Base-by-base conservation (phyloP, 2,888 invertebrate species). In the Crossocerus cetratus region DNA sequence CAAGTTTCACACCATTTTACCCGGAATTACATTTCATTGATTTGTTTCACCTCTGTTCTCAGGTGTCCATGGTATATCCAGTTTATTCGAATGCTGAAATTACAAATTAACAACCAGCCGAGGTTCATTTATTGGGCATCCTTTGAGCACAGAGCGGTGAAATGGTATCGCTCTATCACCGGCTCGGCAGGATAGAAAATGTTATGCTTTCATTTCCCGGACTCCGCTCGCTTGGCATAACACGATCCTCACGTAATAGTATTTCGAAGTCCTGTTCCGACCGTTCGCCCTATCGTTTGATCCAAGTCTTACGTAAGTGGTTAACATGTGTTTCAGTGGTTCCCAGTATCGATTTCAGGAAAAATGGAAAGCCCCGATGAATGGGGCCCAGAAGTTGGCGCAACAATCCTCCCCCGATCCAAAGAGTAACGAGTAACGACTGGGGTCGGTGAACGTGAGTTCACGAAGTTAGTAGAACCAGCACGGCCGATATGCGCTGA, bases 401-500 rank as follows among this genome's bases (percentile, higher is more conserved):
- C 43, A 43, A 13, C 43, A 43, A 43, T 43, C 43, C 43, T 43
- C 13, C n/a, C n/a, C n/a, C 5, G 32, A 32, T 32, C 32, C 16
- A 49, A 16, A 16, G 49, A 49, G 49, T 49, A n/a, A 8, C 23
- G 5, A 20, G n/a, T 57, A n/a, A 21, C n/a, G 14, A 3, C 13
- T 32, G 43, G 18, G 23, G 18, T 11, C 49, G 23, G 2, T 0
- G 56, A 13, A 21, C 14, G 16, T 8, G 71, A 54, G 45, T 58
- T 44, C 32, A 2, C 20, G 11, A 66, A 22, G 57, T 58, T 69
- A n/a, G 49, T 54, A 60, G 44, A 45, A 45, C 55, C 23, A 43
- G 5, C 21, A 60, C 32, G 18, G 45, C 20, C 32, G 14, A 58
- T 58, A 61, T 57, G 32, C 54, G 56, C 18, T 60, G 65, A 70